These are phyloP conservation scores for Caenorhabditis sp. DNA, from an alignment of 2,888 invertebrate species.

Conservation along the genomic window DNA sequence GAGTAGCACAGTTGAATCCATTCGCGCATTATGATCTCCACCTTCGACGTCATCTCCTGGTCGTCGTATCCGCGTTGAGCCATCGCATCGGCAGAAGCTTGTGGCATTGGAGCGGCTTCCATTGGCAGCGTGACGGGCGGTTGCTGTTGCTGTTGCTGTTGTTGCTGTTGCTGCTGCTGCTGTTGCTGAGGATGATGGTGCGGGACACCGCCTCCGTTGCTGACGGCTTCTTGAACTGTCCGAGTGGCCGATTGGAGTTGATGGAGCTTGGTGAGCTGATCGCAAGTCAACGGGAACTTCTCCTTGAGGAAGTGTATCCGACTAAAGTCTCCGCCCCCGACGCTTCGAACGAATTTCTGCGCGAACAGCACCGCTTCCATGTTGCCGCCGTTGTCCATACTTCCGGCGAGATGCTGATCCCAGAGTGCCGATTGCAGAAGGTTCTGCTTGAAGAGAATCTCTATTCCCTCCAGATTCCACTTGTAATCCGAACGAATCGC, in stretches of 20 bases:
- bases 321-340: constrained; percentile 59
- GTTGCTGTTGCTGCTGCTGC: not conserved
- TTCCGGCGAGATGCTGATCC: constrained; percentile 92
- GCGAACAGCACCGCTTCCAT: constrained; percentile 89
- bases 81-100: constrained; percentile 43
- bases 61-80: constrained; percentile 55
- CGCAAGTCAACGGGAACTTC: constrained; percentile 67
- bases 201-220: not conserved
- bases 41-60: constrained; percentile 83
- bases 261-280: constrained; percentile 69
- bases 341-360: constrained; percentile 86
- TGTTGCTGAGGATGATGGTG: constrained; percentile 11
- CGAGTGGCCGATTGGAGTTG: constrained; percentile 62
- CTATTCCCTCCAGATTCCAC: constrained; percentile 89
- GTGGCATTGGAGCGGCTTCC: constrained; percentile 50
- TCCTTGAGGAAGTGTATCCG: constrained; percentile 55
- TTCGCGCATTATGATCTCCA: constrained; percentile 94
- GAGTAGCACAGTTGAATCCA: constrained; percentile 95
- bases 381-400: constrained; percentile 90
- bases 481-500: constrained; percentile 73
- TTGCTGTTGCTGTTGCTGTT: constrained; percentile 15
- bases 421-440: constrained; percentile 90
- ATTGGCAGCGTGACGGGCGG: constrained; percentile 31
- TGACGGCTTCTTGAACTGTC: constrained; percentile 2
- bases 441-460: constrained; percentile 89